These are phyloP conservation scores for Clarias batrachus DNA, from an alignment of 2,113 vertebrate genomes.

Conservation along the genomic window DNA sequence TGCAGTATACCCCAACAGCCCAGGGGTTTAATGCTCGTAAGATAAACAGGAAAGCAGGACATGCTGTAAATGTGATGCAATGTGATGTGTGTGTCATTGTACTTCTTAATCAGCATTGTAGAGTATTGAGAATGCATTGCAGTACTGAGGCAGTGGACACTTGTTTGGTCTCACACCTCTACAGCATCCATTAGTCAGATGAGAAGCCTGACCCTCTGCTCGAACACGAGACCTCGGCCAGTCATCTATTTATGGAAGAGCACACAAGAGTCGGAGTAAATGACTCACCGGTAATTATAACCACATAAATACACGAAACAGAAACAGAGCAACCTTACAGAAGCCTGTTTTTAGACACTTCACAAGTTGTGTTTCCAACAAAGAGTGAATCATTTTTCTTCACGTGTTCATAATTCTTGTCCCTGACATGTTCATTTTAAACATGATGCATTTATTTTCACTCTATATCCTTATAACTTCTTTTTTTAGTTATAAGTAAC, in stretches of 20 bases:
- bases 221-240: slow-evolving; percentile 28
- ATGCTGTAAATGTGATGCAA: neutral
- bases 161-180: neutral
- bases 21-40: neutral
- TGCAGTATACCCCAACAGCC: neutral
- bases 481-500: neutral
- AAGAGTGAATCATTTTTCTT: neutral
- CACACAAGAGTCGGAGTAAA: slow-evolving; percentile 24
- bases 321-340: slow-evolving; percentile 15
- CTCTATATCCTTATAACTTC: neutral
- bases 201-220: slow-evolving; percentile 17
- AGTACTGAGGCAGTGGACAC: neutral
- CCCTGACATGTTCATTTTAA: neutral
- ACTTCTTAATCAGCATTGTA: neutral
- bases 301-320: slow-evolving; percentile 1
- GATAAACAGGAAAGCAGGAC: neutral
- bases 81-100: neutral
- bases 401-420: neutral
- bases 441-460: neutral
- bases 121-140: neutral
- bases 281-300: slow-evolving; percentile 40
- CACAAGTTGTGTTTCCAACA: neutral
- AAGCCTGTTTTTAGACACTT: neutral
- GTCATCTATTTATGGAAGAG: slow-evolving; percentile 41
- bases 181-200: slow-evolving; percentile 21